These are phyloP conservation scores for Lycia hirtaria DNA, from an alignment of 2,888 invertebrate species.

Conservation along the genomic window DNA sequence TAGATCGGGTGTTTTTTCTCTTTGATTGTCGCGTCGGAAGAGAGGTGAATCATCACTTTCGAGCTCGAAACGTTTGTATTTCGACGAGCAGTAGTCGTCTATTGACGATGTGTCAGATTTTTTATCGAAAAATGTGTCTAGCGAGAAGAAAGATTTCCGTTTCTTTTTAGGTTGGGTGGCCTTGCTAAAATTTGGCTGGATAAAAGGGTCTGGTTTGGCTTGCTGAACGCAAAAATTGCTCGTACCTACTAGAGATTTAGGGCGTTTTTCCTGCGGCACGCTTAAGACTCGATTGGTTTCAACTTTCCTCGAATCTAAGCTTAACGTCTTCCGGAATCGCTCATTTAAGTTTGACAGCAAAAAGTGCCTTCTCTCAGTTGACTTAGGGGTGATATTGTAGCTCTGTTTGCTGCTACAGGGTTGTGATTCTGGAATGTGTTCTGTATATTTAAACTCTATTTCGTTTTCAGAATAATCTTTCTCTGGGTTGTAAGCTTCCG, in stretches of 20 bases:
- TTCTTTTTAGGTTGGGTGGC: conserved; percentile 76
- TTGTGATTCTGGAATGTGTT: conserved; percentile 75
- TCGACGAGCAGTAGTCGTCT: conserved; percentile 82
- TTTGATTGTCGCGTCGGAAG: conserved; percentile 67
- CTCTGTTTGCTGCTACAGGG: conserved; percentile 77
- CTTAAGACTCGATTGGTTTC: conserved; percentile 72
- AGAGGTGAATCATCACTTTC: conserved; percentile 82
- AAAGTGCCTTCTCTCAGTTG: conserved; percentile 74
- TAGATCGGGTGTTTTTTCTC: conserved; percentile 77
- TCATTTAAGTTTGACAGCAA: conserved; percentile 78
- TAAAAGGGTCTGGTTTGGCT: conserved; percentile 66
- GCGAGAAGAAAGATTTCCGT: conserved; percentile 80
- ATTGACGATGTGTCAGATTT: conserved; percentile 80
- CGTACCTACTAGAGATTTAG: conserved; percentile 78
- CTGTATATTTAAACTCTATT: conserved; percentile 80
- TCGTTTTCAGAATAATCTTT: conserved; percentile 76
- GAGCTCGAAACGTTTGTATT: conserved; percentile 81
- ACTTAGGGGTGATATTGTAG: conserved; percentile 79
- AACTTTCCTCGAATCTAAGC: conserved; percentile 77
- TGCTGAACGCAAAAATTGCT: conserved; percentile 73
- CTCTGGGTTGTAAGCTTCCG: conserved; percentile 62
- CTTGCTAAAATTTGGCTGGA: conserved; percentile 71
- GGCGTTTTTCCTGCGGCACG: conserved; percentile 69
- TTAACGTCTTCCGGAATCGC: conserved; percentile 79
- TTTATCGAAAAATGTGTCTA: conserved; percentile 83